phyloP scores from a whole-genome alignment of 2,888 invertebrate species.

The Phengaris arion region DNA sequence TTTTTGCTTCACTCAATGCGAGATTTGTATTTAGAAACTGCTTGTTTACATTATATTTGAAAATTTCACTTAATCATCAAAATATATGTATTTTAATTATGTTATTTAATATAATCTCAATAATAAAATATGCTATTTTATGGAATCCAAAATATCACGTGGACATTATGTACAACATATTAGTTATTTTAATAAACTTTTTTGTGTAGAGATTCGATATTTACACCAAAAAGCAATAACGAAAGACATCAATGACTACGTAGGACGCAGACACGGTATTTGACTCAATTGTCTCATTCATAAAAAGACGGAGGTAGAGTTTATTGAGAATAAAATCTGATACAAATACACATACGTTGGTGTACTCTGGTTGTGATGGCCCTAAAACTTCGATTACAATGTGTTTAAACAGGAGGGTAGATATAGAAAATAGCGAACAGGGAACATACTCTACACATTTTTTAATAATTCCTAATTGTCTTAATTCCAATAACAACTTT shows the following conservation, averaged over 20 bases:
- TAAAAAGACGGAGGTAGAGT: slow-evolving; percentile 20
- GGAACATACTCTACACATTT: too few relatives aligned
- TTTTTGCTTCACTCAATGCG: too few relatives aligned
- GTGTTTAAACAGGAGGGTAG: too few relatives aligned
- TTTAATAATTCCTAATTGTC: too few relatives aligned
- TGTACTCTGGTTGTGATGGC: not conserved
- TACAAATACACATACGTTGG: not conserved
- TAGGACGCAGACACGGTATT: not conserved
- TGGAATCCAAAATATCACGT: not conserved
- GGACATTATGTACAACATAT: not conserved
- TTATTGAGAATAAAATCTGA: slow-evolving; percentile 22
- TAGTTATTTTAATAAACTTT: not conserved
- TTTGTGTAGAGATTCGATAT: not conserved
- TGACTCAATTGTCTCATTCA: slow-evolving; percentile 6
- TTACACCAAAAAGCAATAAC: slow-evolving; percentile 11
- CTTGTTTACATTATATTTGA: too few relatives aligned
- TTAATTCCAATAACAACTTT: too few relatives aligned
- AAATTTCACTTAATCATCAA: too few relatives aligned
- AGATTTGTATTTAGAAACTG: too few relatives aligned
- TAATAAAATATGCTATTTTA: too few relatives aligned
- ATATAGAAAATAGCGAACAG: too few relatives aligned
- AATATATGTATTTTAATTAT: too few relatives aligned
- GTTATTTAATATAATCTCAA: too few relatives aligned
- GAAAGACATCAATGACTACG: slow-evolving; percentile 2
- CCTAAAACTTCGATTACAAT: not conserved